phyloP scores from a whole-genome alignment of 2,888 invertebrate genomes.

The Halocaridina rubra region DNA sequence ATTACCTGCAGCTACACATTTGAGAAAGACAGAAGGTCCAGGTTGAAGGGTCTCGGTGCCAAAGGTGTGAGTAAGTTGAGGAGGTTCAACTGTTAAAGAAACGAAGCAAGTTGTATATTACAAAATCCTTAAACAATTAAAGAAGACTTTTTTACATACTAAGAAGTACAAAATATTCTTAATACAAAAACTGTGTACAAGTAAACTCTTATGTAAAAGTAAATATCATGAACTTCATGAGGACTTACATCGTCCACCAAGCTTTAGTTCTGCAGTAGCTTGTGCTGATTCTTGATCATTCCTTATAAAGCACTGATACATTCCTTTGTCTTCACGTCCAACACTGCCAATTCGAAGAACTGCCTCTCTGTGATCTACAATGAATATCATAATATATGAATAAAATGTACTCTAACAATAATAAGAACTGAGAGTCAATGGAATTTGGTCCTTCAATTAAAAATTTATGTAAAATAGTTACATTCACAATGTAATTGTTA shows the following conservation, averaged over 20 bases:
- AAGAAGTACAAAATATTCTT: neutral
- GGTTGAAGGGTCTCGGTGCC: constrained; percentile 90
- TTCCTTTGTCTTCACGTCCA: constrained; percentile 93
- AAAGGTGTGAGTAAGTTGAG: constrained; percentile 87
- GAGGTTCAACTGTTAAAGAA: constrained; percentile 79
- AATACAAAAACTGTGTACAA: no score
- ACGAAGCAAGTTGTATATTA: neutral
- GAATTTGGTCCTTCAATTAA: neutral
- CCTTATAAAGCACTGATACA: constrained; percentile 95
- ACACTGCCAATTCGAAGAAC: constrained; percentile 88
- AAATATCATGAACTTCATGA: no score
- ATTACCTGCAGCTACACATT: constrained; percentile 93
- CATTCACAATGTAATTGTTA: neutral
- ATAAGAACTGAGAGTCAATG: neutral
- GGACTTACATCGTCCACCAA: constrained; percentile 89
- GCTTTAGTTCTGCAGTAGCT: constrained; percentile 89
- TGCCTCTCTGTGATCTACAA: constrained; percentile 78
- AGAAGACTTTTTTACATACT: neutral
- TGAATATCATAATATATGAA: no score
- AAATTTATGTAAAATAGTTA: neutral
- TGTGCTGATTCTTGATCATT: constrained; percentile 94
- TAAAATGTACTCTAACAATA: no score
- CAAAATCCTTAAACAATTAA: neutral
- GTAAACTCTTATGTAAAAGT: no score
- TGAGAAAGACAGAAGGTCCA: constrained; percentile 87